These are phyloP conservation scores for Nasalis larvatus DNA, from an alignment of 2,113 vertebrate genomes.

Conservation along the genomic window DNA sequence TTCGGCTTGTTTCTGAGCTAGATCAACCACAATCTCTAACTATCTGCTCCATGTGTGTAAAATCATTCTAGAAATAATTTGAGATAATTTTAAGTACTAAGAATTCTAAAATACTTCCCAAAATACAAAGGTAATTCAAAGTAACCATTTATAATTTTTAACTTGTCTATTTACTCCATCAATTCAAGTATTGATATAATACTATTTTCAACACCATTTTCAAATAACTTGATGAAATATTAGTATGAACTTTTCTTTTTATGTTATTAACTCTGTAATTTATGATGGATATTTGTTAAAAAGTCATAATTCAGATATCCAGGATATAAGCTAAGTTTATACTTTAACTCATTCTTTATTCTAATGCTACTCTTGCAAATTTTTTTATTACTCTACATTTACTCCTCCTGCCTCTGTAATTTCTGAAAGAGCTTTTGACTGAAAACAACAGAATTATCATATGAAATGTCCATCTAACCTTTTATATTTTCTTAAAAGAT, in stretches of 20 bases:
- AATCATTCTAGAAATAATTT: not conserved
- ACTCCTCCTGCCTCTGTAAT: not conserved
- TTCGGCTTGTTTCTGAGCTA: not conserved
- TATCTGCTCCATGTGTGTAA: not conserved
- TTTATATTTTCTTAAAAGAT: not conserved
- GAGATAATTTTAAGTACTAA: slow-evolving; percentile 19
- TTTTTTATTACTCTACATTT: not conserved
- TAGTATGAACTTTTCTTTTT: not conserved
- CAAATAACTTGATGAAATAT: not conserved
- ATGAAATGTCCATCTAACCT: not conserved
- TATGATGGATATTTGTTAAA: not conserved
- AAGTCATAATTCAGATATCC: not conserved
- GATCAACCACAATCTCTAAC: not conserved
- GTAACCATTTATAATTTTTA: not conserved
- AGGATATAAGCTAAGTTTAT: not conserved
- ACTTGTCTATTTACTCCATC: not conserved
- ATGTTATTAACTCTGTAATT: not conserved
- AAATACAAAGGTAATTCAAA: not conserved
- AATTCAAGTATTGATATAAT: not conserved
- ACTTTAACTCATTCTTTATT: slow-evolving; percentile 4
- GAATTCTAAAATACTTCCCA: not conserved
- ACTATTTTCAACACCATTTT: not conserved
- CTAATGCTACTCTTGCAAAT: not conserved
- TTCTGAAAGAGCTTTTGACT: not conserved
- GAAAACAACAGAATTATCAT: slow-evolving; percentile 2